Percentiles rank a stretch among this genome's conserved stretches.
Conservation (phyloP, 2,888 invertebrate species). For the Synergus umbraculus region DNA sequence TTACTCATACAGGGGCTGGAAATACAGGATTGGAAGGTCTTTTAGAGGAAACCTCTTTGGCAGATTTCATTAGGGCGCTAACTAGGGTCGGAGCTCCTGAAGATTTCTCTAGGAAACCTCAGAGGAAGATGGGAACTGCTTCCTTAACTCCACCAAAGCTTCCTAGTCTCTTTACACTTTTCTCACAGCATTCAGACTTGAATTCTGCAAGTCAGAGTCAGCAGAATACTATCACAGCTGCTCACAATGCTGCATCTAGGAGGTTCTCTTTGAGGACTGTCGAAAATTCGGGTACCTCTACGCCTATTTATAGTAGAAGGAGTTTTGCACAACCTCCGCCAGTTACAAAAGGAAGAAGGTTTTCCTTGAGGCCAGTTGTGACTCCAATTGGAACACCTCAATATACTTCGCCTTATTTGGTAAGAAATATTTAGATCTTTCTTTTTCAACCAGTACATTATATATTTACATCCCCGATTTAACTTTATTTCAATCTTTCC, state of each 20-base stretch:
- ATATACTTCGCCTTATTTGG: slow-evolving; percentile 59
- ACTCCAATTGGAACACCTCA: slow-evolving; percentile 63
- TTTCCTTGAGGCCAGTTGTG: slow-evolving; percentile 71
- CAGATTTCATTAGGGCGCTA: slow-evolving; percentile 88
- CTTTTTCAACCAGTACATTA: not conserved
- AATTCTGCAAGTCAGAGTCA: slow-evolving; percentile 60
- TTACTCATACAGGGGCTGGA: slow-evolving; percentile 68
- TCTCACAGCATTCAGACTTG: slow-evolving; percentile 71
- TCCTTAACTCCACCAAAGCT: slow-evolving; percentile 78
- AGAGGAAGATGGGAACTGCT: slow-evolving; percentile 80
- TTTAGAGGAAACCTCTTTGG: slow-evolving; percentile 89
- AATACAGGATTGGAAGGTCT: slow-evolving; percentile 78
- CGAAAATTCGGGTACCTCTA: slow-evolving; percentile 58
- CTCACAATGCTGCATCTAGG: slow-evolving; percentile 50
- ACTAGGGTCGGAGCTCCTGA: slow-evolving; percentile 80
- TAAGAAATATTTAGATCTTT: slow-evolving; percentile 24
- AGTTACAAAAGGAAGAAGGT: slow-evolving; percentile 64
- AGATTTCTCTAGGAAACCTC: slow-evolving; percentile 57
- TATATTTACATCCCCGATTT: slow-evolving; percentile 9
- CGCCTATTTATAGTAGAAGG: slow-evolving; percentile 62
- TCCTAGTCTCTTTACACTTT: slow-evolving; percentile 78
- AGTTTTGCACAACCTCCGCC: slow-evolving; percentile 59
- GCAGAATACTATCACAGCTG: slow-evolving; percentile 66
- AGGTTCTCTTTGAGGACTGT: slow-evolving; percentile 67
- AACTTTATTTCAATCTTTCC: slow-evolving; percentile 19